Evolutionary conservation across 2,888 invertebrate species (phyloP).

Genomic region (Hoplodrina ambigua): DNA sequence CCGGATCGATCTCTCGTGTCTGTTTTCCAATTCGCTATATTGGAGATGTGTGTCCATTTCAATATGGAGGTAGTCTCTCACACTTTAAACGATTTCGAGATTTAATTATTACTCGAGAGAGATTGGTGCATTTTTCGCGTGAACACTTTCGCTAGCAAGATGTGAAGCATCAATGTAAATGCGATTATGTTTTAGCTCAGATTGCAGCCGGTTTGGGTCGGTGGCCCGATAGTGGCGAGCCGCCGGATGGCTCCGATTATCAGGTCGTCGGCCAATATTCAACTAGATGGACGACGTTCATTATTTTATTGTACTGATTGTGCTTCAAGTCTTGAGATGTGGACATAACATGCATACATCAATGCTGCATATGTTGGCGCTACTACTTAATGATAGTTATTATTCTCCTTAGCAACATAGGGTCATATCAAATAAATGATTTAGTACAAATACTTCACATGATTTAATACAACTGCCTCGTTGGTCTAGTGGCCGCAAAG

Average conservation of each 20-base stretch:
- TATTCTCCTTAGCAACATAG: neutral
- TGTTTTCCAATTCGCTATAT: slow-evolving; percentile 2
- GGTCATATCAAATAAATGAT: neutral
- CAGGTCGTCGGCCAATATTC: slow-evolving; percentile 74
- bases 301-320: slow-evolving; percentile 64
- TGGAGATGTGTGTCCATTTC: neutral
- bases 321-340: slow-evolving; percentile 40
- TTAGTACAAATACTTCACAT: neutral
- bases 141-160: slow-evolving; percentile 20
- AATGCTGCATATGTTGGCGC: neutral
- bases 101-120: neutral
- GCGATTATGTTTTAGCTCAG: slow-evolving; percentile 56
- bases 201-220: slow-evolving; percentile 70
- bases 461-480: no score
- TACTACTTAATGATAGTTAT: neutral
- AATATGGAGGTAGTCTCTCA: neutral
- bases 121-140: slow-evolving; percentile 13
- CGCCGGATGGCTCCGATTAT: slow-evolving; percentile 79
- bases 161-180: slow-evolving; percentile 52
- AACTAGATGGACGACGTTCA: slow-evolving; percentile 66
- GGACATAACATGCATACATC: slow-evolving; percentile 10
- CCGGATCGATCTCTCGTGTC: neutral
- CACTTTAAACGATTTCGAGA: neutral
- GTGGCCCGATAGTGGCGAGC: slow-evolving; percentile 60
- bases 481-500: no score